Conservation (phyloP, 2,797 vertebrate species). For the Mormyrops boulengeri region DNA sequence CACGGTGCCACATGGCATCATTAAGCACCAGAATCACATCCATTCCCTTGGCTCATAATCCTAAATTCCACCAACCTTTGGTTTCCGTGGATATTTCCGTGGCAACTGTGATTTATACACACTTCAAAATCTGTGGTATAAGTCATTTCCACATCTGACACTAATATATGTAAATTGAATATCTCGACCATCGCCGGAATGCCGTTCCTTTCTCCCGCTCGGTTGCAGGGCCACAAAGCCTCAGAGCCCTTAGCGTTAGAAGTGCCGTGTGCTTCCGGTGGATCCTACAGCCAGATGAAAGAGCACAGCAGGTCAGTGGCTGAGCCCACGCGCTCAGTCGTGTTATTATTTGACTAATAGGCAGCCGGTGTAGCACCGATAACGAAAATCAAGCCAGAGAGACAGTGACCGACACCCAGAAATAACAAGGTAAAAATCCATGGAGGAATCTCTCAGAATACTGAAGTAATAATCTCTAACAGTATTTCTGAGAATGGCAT, state of each 20-base stretch:
- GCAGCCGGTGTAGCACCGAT: slow-evolving; percentile 48
- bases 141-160: slow-evolving; percentile 25
- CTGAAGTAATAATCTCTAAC: not conserved
- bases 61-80: slow-evolving; percentile 9
- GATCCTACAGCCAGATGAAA: slow-evolving; percentile 1
- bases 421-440: slow-evolving; percentile 47
- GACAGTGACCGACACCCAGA: slow-evolving; percentile 61
- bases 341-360: slow-evolving; percentile 60
- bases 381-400: slow-evolving; percentile 66
- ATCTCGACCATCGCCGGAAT: slow-evolving; percentile 24
- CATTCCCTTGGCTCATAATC: not conserved
- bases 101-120: slow-evolving; percentile 11
- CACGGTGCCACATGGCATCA: no score
- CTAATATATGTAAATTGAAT: slow-evolving; percentile 31
- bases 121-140: slow-evolving; percentile 18
- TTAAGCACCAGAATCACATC: not conserved
- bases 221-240: not conserved
- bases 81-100: not conserved
- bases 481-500: not conserved
- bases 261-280: not conserved
- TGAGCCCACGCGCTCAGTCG: slow-evolving; percentile 36
- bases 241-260: slow-evolving; percentile 16
- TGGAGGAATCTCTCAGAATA: slow-evolving; percentile 47
- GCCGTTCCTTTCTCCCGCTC: slow-evolving; percentile 5
- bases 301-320: not conserved